phyloP scores from a whole-genome alignment of 2,113 vertebrate species.

The Rattus rattus region DNA sequence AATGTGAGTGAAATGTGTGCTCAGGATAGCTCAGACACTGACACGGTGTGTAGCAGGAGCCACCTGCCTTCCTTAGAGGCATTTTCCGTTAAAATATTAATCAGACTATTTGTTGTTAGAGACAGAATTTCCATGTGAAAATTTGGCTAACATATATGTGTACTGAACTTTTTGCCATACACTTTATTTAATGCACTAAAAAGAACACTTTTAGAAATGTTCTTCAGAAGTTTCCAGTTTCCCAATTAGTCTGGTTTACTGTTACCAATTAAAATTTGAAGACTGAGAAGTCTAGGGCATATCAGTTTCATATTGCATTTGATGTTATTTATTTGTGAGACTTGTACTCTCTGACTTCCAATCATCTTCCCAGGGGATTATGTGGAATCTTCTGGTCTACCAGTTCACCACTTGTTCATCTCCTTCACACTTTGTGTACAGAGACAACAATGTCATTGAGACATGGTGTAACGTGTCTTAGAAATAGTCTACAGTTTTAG shows the following conservation, averaged over 20 bases:
- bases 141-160: constrained; percentile 44
- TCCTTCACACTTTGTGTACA: constrained; percentile 22
- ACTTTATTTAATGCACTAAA: constrained; percentile 56
- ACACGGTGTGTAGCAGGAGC: constrained; percentile 61
- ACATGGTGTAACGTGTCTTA: constrained; percentile 49
- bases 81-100: constrained; percentile 78
- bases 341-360: constrained; percentile 71
- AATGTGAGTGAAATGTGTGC: constrained; percentile 65
- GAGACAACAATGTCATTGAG: constrained; percentile 38
- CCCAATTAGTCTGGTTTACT: constrained; percentile 79
- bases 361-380: constrained; percentile 69
- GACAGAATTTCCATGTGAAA: constrained; percentile 62
- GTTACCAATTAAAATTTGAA: constrained; percentile 76
- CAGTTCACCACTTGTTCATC: constrained; percentile 9
- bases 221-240: constrained; percentile 46
- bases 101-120: constrained; percentile 65
- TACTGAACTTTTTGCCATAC: constrained; percentile 59
- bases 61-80: constrained; percentile 78
- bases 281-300: constrained; percentile 58
- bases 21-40: constrained; percentile 49
- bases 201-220: constrained; percentile 57
- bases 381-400: constrained; percentile 57
- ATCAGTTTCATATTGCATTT: constrained; percentile 70
- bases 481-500: constrained; percentile 45
- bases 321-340: constrained; percentile 55